Evolutionary conservation across 2,113 vertebrate genomes (phyloP).

Genomic region (Manacus vitellinus): DNA sequence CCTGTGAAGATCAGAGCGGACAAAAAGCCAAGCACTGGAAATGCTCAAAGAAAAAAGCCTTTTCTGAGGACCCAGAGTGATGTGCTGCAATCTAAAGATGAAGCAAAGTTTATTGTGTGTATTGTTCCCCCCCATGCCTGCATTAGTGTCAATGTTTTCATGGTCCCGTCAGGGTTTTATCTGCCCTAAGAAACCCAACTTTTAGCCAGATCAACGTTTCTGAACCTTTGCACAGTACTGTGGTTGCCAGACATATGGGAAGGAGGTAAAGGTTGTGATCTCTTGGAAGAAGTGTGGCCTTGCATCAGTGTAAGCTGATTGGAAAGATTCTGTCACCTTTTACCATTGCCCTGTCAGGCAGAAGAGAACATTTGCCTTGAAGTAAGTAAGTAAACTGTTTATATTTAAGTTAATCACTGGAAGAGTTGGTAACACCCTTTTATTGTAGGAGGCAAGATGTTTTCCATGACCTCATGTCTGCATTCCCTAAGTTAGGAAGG

Average conservation of each 20-base stretch:
- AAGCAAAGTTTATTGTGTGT: background rate
- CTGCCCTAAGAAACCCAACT: background rate
- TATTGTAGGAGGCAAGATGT: background rate
- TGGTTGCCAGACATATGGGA: background rate
- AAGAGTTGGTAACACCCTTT: background rate
- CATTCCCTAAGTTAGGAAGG: background rate
- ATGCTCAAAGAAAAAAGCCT: background rate
- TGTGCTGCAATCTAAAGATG: background rate
- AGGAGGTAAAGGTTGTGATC: background rate
- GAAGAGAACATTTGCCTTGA: background rate
- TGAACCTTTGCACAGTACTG: background rate
- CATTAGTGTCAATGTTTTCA: background rate
- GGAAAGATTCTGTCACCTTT: background rate
- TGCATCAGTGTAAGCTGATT: background rate
- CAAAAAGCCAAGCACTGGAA: background rate
- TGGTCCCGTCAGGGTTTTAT: background rate
- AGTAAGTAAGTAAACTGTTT: background rate
- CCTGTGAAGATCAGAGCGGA: background rate
- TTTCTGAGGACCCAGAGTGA: background rate
- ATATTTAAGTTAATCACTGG: background rate
- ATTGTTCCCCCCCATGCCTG: background rate
- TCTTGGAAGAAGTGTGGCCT: background rate
- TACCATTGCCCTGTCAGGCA: background rate
- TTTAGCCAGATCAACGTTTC: background rate
- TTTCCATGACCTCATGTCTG: background rate